Evolutionary conservation across 2,888 invertebrate species (phyloP), one percentile per base, ranked within the genome.

Genomic region (Drosophila aldrichi): DNA sequence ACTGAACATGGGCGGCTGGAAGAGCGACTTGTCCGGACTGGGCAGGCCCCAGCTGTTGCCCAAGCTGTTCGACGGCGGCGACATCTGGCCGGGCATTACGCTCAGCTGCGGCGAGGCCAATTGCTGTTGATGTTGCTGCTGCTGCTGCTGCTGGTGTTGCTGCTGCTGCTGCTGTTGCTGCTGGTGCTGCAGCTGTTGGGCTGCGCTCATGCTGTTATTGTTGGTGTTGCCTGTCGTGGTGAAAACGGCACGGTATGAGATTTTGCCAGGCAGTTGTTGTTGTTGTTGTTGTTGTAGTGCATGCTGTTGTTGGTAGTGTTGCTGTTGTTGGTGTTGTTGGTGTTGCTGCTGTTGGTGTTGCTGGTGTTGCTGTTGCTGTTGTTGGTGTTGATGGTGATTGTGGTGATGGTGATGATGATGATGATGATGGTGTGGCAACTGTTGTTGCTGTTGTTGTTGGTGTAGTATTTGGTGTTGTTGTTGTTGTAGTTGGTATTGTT

Each of bases 41-140:
- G 95, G 96, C 73, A 97, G 94, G 85, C 96, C 95, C 96, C 96
- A 97, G 92, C 95, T 96, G 88, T 94, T 95, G 90, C 94, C 95
- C 87, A 95, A 94, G 77, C 93, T 94, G 75, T 92, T 94, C 1
- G 95, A 92, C 65, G 94, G 93, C 80, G 95, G 94, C 81, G 95
- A 94, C 93, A 94, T 94, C 70, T 93, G 93, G 9, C 91, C 93
- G 32, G 91, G 92, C 81, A 92, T 73, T 58, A 92, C 92, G 70
- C 88, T 90, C 65, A 93, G 88, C 51, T 92, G 93, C 34, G 93
- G 91, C 68, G 93, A 93, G 69, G 92, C 85, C 49, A 93, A 70
- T 74, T 92, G 92, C 29, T 90, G 88, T 25, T 84, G 89, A 16
- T 88, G 89, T 20, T 90, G 91, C 22, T 79, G 88, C 22, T 83